Evolutionary conservation across 2,113 vertebrate genomes (phyloP), one percentile per base, ranked within the genome.

Genomic region (Rattus rattus): DNA sequence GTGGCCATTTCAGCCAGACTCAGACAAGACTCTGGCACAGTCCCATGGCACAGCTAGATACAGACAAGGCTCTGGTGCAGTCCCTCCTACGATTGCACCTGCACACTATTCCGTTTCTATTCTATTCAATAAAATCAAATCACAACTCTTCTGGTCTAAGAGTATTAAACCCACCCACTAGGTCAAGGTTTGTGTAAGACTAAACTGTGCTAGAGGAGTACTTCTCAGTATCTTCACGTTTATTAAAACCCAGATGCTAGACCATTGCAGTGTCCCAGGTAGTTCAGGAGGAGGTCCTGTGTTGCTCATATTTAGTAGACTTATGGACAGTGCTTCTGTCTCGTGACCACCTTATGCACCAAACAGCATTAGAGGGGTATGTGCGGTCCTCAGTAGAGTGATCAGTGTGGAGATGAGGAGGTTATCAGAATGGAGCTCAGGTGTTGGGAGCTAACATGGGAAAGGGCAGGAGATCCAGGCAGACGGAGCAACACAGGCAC

Each of bases 71-170:
- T 79, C 0, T 84, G 79, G 79, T 1, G 36, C 63, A 69, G 36
- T 65, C 65, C 92, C 12, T 94, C 81, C 52, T 16, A 33, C 22
- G 61, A 65, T 69, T 90, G 81, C 49, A 43, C 81, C 28, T 56
- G 59, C 20, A 52, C 3, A 17, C n/a, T 39, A 83, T 79, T 96
- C 65, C 56, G 36, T 69, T 84, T 59, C 49, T 65, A 0, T 91
- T 96, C 91, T 75, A 28, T 80, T 90, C 61, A 79, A n/a, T 95
- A 69, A 93, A 93, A 92, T 69, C 22, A 39, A 70, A 22, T 77
- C 28, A 90, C 19, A 19, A 79, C 69, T 19, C 43, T 94, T 95
- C 63, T 79, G 14, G 16, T 90, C 22, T 65, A 19, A 81, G 56
- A 91, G 20, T 30, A 11, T 94, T 79, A 88, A 92, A 90, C 87